Evolutionary conservation across 2,113 vertebrate genomes (phyloP).

Genomic region (Prionailurus bengalensis): DNA sequence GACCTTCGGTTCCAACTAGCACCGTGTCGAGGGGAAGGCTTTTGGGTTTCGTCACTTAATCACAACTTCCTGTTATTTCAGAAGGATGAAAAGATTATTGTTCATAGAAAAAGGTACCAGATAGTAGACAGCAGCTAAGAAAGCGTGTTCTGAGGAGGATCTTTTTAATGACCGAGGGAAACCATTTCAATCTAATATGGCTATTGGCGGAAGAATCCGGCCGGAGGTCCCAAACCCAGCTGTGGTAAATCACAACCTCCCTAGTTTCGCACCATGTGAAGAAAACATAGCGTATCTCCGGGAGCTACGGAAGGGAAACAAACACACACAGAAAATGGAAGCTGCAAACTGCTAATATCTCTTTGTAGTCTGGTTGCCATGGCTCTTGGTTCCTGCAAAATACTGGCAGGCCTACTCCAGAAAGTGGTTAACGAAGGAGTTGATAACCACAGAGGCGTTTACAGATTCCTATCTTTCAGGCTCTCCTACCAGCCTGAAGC

Average conservation of each 20-base stretch:
- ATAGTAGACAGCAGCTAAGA: neutral
- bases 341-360: conserved; percentile 42
- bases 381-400: conserved; percentile 62
- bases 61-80: conserved; percentile 35
- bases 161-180: conserved; percentile 40
- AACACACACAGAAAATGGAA: conserved; percentile 35
- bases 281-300: conserved; percentile 44
- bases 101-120: conserved; percentile 40
- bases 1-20: neutral
- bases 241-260: neutral
- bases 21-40: neutral
- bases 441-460: conserved; percentile 31
- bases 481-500: neutral
- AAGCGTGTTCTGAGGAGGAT: conserved; percentile 41
- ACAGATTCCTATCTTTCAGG: neutral
- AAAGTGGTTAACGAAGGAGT: conserved; percentile 38
- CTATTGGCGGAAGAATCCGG: conserved; percentile 14
- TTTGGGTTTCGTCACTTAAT: conserved; percentile 37
- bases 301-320: conserved; percentile 54
- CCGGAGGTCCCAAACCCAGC: neutral
- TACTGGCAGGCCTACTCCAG: neutral
- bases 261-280: neutral
- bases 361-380: conserved; percentile 74
- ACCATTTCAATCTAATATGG: conserved; percentile 22
- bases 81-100: conserved; percentile 1